A percentile compares a stretch with the other conserved stretches of the same genome.
Evolutionary conservation across 1,140 invertebrate species (phyloP).

Genomic region (Zeugodacus cucurbitae): DNA sequence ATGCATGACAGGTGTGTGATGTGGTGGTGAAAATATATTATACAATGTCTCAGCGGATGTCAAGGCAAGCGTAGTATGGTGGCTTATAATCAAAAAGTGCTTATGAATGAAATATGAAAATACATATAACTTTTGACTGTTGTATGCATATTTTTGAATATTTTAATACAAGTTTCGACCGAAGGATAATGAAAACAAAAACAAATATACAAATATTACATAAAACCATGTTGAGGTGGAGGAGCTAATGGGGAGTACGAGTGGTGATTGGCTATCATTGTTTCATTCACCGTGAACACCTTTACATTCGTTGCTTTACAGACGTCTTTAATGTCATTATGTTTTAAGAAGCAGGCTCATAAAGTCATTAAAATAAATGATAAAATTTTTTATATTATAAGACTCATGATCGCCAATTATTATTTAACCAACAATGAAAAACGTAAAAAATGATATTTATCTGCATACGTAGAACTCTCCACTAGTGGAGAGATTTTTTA

Average conservation of each 20-base stretch:
- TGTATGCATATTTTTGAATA: slow-evolving; percentile 32
- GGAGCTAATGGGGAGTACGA: too few species aligned
- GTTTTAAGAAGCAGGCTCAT: too few species aligned
- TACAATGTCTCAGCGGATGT: neutral
- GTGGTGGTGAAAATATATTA: neutral
- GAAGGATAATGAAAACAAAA: neutral
- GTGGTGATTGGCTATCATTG: neutral
- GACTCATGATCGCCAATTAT: too few species aligned
- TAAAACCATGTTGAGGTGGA: neutral
- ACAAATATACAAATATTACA: neutral
- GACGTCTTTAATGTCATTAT: too few species aligned
- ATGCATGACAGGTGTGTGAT: slow-evolving; percentile 18
- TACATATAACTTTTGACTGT: slow-evolving; percentile 22
- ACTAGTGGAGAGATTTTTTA: neutral
- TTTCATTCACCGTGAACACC: neutral
- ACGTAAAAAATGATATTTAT: neutral
- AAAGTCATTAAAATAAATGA: too few species aligned
- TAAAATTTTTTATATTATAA: too few species aligned
- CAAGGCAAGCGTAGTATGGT: neutral
- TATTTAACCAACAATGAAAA: too few species aligned
- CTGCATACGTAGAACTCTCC: neutral
- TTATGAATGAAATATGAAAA: slow-evolving; percentile 41
- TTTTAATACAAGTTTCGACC: slow-evolving; percentile 2
- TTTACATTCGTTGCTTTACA: too few species aligned
- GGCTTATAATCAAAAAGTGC: slow-evolving; percentile 42